A percentile compares a stretch with the other conserved stretches of the same genome.
phyloP scores from a whole-genome alignment of 2,888 invertebrate species.

The Eupeodes latifasciatus region DNA sequence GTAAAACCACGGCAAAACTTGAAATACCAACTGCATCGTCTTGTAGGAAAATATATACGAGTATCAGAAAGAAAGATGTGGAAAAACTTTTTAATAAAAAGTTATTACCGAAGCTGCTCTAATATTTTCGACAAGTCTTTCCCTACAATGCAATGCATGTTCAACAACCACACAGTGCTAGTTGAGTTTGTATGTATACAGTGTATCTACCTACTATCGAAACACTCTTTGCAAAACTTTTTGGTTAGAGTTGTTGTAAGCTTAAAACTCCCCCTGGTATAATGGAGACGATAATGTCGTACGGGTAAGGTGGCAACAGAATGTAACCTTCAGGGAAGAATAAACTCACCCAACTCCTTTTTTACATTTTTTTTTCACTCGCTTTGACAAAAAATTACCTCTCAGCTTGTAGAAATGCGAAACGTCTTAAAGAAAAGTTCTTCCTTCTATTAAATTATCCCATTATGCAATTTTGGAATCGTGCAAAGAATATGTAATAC shows the following conservation, averaged over 20 bases:
- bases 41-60: slow-evolving; percentile 18
- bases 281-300: slow-evolving; percentile 68
- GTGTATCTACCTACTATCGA: neutral
- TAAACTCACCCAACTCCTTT: slow-evolving; percentile 36
- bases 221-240: slow-evolving; percentile 64
- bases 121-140: slow-evolving; percentile 71
- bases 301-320: slow-evolving; percentile 49
- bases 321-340: slow-evolving; percentile 48
- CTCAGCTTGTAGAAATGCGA: slow-evolving; percentile 62
- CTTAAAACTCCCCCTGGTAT: slow-evolving; percentile 58
- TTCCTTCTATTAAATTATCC: slow-evolving; percentile 79
- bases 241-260: slow-evolving; percentile 68
- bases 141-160: slow-evolving; percentile 71
- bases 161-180: slow-evolving; percentile 56
- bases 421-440: slow-evolving; percentile 68
- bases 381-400: slow-evolving; percentile 35
- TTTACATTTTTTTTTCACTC: slow-evolving; percentile 34
- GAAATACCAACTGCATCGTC: slow-evolving; percentile 44
- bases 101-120: slow-evolving; percentile 74
- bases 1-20: slow-evolving; percentile 42
- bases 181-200: slow-evolving; percentile 20
- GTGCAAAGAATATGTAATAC: slow-evolving; percentile 78
- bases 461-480: slow-evolving; percentile 80
- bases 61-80: slow-evolving; percentile 41
- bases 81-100: slow-evolving; percentile 76